These are phyloP conservation scores for Serinus canaria DNA, from an alignment of 2,113 vertebrate genomes.

Conservation along the genomic window DNA sequence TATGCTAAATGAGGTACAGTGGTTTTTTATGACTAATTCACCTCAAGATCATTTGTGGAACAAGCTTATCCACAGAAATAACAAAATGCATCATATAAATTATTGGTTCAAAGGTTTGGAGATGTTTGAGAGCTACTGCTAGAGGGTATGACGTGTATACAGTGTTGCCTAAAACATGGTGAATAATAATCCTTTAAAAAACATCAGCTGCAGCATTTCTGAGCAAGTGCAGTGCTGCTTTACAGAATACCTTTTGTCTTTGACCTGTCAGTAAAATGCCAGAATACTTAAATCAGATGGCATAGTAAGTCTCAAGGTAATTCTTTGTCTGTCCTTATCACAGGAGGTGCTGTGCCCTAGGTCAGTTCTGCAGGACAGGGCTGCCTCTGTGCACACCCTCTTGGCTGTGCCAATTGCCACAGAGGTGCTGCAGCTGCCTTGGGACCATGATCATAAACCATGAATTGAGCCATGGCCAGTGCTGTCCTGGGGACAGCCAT, in stretches of 20 bases:
- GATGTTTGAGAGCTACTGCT: background rate
- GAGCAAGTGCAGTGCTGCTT: background rate
- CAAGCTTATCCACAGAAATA: background rate
- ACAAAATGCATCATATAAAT: background rate
- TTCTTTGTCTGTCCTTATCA: background rate
- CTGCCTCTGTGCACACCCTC: background rate
- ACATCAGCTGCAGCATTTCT: background rate
- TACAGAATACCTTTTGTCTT: background rate
- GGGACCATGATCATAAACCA: background rate
- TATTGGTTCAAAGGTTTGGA: background rate
- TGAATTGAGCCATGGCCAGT: background rate
- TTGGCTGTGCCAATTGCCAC: background rate
- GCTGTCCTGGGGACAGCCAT: background rate
- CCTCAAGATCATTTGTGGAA: background rate
- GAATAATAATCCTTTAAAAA: background rate
- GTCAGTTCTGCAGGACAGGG: background rate
- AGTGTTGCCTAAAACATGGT: background rate
- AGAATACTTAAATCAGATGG: background rate
- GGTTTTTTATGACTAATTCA: background rate
- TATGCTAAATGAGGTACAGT: background rate
- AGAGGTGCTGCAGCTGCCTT: background rate
- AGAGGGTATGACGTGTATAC: too few species aligned
- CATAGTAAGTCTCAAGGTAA: background rate
- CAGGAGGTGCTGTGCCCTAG: background rate
- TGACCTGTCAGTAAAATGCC: constrained; percentile 8